A percentile compares a stretch with the other conserved stretches of the same genome.
Evolutionary conservation across 1,140 invertebrate genomes (phyloP).

Genomic region (Calliopsis andreniformis): DNA sequence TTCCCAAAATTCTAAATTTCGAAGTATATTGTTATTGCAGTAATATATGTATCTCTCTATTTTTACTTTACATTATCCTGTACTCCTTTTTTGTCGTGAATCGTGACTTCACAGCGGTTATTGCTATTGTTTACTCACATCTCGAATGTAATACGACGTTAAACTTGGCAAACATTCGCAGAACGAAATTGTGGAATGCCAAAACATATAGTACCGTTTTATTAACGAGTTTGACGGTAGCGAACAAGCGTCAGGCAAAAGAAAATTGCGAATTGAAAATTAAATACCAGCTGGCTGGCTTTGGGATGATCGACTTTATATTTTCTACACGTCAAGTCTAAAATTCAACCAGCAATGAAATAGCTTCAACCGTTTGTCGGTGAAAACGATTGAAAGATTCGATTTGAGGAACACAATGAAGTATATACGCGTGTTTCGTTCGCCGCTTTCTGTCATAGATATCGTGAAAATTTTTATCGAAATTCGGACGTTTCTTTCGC

Average conservation of each 20-base stretch:
- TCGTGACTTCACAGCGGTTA: neutral
- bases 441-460: too few species aligned
- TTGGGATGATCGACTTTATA: conserved; percentile 2
- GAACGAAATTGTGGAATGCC: neutral
- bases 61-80: too few species aligned
- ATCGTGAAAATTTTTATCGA: too few species aligned
- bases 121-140: neutral
- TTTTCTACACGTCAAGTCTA: neutral
- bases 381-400: neutral
- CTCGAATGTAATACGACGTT: neutral
- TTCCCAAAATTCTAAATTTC: too few species aligned
- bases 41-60: too few species aligned
- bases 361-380: neutral
- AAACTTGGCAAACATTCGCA: neutral
- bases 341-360: neutral
- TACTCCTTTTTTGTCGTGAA: too few species aligned
- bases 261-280: conserved; percentile 24
- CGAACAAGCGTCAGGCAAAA: neutral
- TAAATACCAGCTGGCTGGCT: neutral
- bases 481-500: too few species aligned
- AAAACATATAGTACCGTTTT: neutral
- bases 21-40: too few species aligned
- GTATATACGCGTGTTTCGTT: neutral
- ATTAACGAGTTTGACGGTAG: neutral
- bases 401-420: neutral